Evolutionary conservation across 2,797 vertebrate genomes (phyloP), one percentile per base, ranked within the genome.

Genomic region (Sardinella longiceps): DNA sequence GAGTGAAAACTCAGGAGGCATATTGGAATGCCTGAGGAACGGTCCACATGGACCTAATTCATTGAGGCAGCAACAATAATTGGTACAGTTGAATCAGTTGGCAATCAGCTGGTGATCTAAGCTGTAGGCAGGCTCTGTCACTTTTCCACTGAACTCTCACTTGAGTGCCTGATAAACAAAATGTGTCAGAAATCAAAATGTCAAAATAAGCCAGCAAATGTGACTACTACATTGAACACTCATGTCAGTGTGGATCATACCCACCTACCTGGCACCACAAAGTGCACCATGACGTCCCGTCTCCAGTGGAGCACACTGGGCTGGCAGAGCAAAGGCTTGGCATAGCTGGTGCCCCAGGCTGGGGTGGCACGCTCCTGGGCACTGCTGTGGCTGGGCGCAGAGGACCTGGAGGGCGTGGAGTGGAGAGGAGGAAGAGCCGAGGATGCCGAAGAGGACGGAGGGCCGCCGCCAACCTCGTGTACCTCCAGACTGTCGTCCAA

Each of bases 231-330:
- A 23, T 56, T 56, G 53, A 56, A 23, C n/a, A 56, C 3, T 20
- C 20, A 23, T 56, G 20, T 56, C 23, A 4, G 18, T 56, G 20
- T 23, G 1, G 3, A 6, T 56, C 20, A 23, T 56, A 56, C 53
- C 20, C 66, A 90, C 96, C 88, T 88, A 99, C 98, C 98, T 66
- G 98, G 98, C 58, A 99, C 98, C 88, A 99, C 97, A 43, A 99
- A 99, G 93, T 99, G 97, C 85, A 99, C 97, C 95, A 95, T 98
- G 88, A 99, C 97, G 0, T 98, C 96, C 88, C 94, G 96, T 91
- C 96, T 96, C 98, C 98, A 99, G 91, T 94, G 96, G 86, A 99
- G 95, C 91, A 93, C 96, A 90, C 96, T 91, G 0, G 98, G 98
- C 89, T 91, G 95, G 93, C 98, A 99, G 39, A 99, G 97, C 84